Evolutionary conservation across 92 coral and sea anemone genomes (phyloP).

Genomic region (Muricea muricata): DNA sequence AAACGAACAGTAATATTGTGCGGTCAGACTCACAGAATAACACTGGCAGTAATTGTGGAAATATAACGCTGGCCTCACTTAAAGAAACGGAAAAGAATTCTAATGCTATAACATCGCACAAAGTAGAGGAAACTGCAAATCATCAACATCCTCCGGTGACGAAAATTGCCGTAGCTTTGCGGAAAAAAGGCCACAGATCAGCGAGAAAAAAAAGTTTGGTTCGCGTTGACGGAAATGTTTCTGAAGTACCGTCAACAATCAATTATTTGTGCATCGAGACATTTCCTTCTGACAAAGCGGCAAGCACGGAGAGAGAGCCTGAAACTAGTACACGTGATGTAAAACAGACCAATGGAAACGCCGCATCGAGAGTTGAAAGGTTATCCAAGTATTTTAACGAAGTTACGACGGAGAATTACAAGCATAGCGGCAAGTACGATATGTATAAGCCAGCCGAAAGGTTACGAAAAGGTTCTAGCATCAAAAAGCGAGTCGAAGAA

Average conservation of each 20-base stretch:
- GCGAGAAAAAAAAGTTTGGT: slow-evolving; percentile 9
- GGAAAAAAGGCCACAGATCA: not conserved
- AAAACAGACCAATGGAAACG: not conserved
- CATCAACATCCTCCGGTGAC: not conserved
- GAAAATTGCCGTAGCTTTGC: not conserved
- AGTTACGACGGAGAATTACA: not conserved
- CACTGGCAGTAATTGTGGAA: no score
- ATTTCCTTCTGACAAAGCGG: not conserved
- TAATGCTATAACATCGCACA: not conserved
- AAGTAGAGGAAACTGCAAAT: not conserved
- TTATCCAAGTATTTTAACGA: slow-evolving; percentile 24
- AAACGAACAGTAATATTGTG: not conserved
- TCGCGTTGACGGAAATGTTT: slow-evolving; percentile 1
- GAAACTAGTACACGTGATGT: not conserved
- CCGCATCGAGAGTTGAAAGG: slow-evolving; percentile 5
- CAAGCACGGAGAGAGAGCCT: not conserved
- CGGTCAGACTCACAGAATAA: not conserved
- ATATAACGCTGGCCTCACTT: not conserved
- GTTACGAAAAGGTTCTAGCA: not conserved
- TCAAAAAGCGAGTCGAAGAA: slow-evolving; percentile 15
- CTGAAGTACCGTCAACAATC: slow-evolving; percentile 6
- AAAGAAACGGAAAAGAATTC: not conserved
- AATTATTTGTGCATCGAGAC: slow-evolving; percentile 33
- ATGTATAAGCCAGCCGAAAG: not conserved
- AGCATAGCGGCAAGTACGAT: not conserved